phyloP scores from a whole-genome alignment of 2,888 invertebrate genomes.

The Portevinia maculata region DNA sequence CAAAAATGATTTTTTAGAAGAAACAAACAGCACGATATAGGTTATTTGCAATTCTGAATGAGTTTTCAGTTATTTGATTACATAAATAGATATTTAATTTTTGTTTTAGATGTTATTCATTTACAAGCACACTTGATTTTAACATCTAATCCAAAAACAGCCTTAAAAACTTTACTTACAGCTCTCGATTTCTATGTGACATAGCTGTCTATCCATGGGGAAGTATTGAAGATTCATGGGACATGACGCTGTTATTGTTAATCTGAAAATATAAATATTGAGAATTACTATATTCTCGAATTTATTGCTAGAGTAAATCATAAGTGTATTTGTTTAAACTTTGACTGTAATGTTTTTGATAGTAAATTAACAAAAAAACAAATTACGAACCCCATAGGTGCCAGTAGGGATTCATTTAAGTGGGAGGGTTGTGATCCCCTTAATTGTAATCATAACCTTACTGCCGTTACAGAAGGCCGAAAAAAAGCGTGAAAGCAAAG shows the following conservation, averaged over 20 bases:
- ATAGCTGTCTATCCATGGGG: slow-evolving; percentile 97
- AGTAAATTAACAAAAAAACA: no score
- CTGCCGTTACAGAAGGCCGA: no score
- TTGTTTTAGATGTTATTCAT: slow-evolving; percentile 9
- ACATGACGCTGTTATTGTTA: slow-evolving; percentile 97
- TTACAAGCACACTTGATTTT: slow-evolving; percentile 55
- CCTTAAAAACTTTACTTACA: slow-evolving; percentile 89
- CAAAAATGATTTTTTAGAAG: slow-evolving; percentile 25
- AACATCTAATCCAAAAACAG: slow-evolving; percentile 40
- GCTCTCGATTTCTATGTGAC: slow-evolving; percentile 98
- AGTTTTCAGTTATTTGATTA: slow-evolving; percentile 24
- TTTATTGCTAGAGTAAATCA: no score
- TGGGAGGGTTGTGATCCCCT: no score
- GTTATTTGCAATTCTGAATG: slow-evolving; percentile 57
- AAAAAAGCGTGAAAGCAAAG: no score
- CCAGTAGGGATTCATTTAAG: no score
- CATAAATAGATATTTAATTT: neutral
- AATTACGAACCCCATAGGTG: no score
- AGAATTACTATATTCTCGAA: neutral
- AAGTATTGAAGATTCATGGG: slow-evolving; percentile 98
- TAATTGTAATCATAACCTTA: no score
- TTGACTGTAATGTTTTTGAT: no score
- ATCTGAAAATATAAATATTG: slow-evolving; percentile 78
- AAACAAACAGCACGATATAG: slow-evolving; percentile 68
- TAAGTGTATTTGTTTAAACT: no score